Conservation (phyloP, 2,797 vertebrate species). For the Melanotaenia pygmaea region DNA sequence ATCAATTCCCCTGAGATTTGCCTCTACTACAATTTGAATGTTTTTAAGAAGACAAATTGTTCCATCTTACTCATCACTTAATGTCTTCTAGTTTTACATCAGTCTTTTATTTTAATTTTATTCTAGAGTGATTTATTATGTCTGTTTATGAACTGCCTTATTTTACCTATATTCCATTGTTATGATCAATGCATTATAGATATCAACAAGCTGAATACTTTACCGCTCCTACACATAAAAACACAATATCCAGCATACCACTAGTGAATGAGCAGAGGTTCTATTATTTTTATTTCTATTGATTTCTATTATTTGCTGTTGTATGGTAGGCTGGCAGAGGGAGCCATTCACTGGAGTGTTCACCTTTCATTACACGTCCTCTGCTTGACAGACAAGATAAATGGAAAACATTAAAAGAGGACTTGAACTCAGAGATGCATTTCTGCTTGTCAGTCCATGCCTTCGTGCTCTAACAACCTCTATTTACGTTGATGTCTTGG, state of each 20-base stretch:
- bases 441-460: constrained; percentile 70
- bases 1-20: background rate
- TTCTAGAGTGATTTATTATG: background rate
- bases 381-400: constrained; percentile 80
- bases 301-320: constrained; percentile 59
- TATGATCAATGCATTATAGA: constrained; percentile 7
- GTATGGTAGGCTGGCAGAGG: constrained; percentile 53
- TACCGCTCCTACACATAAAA: background rate
- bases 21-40: background rate
- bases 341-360: constrained; percentile 68
- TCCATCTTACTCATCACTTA: background rate
- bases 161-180: background rate
- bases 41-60: background rate
- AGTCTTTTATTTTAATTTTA: too few relatives aligned
- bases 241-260: constrained; percentile 12
- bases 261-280: constrained; percentile 37
- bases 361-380: constrained; percentile 78
- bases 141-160: too few relatives aligned
- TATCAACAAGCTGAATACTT: constrained; percentile 9
- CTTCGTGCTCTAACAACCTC: constrained; percentile 64
- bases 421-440: constrained; percentile 75
- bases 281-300: too few relatives aligned
- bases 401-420: constrained; percentile 75
- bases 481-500: constrained; percentile 67
- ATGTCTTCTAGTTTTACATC: background rate